phyloP scores from a whole-genome alignment of 2,113 vertebrate genomes.

The Hepsetus odoe region DNA sequence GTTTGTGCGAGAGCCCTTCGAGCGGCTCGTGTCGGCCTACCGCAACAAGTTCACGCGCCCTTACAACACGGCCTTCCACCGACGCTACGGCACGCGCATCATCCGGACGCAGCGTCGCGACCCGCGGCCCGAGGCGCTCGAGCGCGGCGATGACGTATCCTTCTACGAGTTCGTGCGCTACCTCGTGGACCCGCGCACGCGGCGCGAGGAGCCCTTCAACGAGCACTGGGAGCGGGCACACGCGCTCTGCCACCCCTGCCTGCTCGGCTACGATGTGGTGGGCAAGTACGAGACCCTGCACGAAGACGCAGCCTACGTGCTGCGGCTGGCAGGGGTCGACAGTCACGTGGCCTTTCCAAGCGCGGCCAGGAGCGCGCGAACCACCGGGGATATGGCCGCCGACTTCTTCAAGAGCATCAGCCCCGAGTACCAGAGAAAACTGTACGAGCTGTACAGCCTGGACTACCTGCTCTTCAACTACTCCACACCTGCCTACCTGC shows the following conservation, averaged over 20 bases:
- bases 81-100: conserved; percentile 89
- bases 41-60: conserved; percentile 90
- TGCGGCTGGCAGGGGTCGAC: conserved; percentile 79
- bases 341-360: conserved; percentile 78
- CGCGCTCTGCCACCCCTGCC: conserved; percentile 92
- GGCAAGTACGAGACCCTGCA: conserved; percentile 94
- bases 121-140: conserved; percentile 74
- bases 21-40: conserved; percentile 92
- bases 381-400: conserved; percentile 78
- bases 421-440: conserved; percentile 89
- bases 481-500: conserved; percentile 86
- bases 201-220: conserved; percentile 86
- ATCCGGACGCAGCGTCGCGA: conserved; percentile 82
- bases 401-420: conserved; percentile 88
- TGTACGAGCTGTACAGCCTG: conserved; percentile 93
- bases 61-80: conserved; percentile 92
- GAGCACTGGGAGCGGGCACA: conserved; percentile 96
- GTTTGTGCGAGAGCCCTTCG: conserved; percentile 92
- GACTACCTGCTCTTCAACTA: conserved; percentile 97
- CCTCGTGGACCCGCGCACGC: conserved; percentile 87
- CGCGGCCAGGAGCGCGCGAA: conserved; percentile 75
- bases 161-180: conserved; percentile 92
- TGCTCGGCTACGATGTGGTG: conserved; percentile 89
- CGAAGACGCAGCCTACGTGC: conserved; percentile 84
- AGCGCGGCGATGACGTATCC: conserved; percentile 83